Base-by-base conservation (phyloP, 2,113 vertebrate genomes). In the Bathybates hornii region DNA sequence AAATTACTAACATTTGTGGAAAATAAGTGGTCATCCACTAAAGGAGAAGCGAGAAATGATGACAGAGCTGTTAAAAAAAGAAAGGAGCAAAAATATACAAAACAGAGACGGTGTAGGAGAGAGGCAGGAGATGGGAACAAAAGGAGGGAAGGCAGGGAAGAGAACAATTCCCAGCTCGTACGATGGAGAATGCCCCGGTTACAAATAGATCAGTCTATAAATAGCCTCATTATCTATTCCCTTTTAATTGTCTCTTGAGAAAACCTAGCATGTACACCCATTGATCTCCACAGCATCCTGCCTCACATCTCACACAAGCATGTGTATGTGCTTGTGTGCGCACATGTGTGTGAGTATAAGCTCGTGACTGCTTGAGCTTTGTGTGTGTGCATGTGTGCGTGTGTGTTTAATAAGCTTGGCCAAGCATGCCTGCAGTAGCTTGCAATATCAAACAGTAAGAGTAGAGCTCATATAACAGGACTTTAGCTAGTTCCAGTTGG, bases 141-240 rank as follows among this genome's bases (percentile, higher is more conserved):
- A 88, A 79, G 53, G 45, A 88, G 61, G 79, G 73, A 66, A 91
- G 73, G 85, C 88, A 78, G 80, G 89, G 89, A 86, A 73, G 79
- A 88, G 68, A 92, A 92, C 84, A 89, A 89, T 84, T 90, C 41
- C 78, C 63, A 63, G 54, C 84, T 87, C 83, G 86, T 87, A 91
- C 68, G 19, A 81, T 83, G 87, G 84, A 95, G 87, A 94, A 94
- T 92, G 92, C 94, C 91, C 93, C 93, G 88, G 91, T 95, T 96
- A 91, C 92, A 95, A 96, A 95, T 96, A 95, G 89, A 95, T 92
- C 87, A 84, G 86, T 45, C 95, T 96, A 95, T 95, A 96, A 96
- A 96, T 95, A 96, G 90, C 71, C 89, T 95, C 93, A 96, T 96
- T 95, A 95, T 84, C 91, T 52, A 96, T 94, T 95, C 93, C 80